Evolutionary conservation across 2,797 vertebrate genomes (phyloP).

Genomic region (Mareca penelope): DNA sequence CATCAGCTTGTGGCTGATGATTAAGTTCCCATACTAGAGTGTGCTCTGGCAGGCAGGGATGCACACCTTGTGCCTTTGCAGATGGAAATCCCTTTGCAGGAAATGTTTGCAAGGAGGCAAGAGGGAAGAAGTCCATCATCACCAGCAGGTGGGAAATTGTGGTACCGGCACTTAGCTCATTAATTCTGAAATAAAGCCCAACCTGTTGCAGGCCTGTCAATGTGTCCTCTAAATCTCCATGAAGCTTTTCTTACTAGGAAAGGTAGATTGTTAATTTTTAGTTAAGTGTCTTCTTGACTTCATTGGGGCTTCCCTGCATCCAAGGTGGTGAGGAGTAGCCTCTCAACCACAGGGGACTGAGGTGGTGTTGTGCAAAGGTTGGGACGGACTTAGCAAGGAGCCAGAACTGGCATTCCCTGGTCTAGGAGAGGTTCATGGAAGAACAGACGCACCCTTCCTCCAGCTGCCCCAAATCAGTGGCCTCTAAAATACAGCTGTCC

Average conservation of each 20-base stretch:
- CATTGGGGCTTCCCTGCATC: not conserved
- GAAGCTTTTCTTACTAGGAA: not conserved
- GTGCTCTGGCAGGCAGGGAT: not conserved
- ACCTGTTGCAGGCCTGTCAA: not conserved
- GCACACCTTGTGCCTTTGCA: not conserved
- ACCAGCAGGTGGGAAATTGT: not conserved
- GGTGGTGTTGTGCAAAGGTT: accelerated
- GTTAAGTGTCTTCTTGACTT: not conserved
- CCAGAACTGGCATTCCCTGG: not conserved
- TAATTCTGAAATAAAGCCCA: slow-evolving; percentile 8
- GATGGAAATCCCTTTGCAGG: not conserved
- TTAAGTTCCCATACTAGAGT: not conserved
- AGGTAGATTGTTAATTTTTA: not conserved
- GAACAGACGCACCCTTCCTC: not conserved
- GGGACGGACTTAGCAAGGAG: not conserved
- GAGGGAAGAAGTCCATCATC: not conserved
- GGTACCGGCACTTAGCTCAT: not conserved
- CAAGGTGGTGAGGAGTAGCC: not conserved
- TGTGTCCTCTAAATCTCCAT: not conserved
- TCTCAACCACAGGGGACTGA: accelerated
- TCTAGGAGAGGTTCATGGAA: not conserved
- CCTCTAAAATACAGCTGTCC: not conserved
- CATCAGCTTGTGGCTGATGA: not conserved
- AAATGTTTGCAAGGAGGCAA: not conserved
- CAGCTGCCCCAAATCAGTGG: not conserved